Conservation (phyloP, 2,888 invertebrate genomes). For the Molanna angustata region DNA sequence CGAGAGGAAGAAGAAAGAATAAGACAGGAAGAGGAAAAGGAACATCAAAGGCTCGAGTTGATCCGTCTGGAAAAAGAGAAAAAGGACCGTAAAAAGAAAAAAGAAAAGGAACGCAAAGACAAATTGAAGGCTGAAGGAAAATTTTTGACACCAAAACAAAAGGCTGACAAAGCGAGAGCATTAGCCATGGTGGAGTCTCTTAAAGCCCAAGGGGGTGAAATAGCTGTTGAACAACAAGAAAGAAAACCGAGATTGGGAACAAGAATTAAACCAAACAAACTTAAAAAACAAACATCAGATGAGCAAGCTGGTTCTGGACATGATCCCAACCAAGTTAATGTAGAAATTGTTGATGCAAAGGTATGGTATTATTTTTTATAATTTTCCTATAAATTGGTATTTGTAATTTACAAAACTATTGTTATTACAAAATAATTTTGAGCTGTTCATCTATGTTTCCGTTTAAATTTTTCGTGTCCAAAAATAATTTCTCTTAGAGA, state of each 20-base stretch:
- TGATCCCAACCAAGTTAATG: conserved; percentile 50
- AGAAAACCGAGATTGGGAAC: conserved; percentile 65
- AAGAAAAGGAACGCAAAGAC: conserved; percentile 90
- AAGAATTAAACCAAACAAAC: conserved; percentile 67
- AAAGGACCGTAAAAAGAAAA: conserved; percentile 85
- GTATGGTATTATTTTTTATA: conserved; percentile 34
- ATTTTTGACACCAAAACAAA: conserved; percentile 89
- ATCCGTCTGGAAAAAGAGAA: conserved; percentile 79
- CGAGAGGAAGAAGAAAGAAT: conserved; percentile 80
- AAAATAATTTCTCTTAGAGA: too few relatives aligned
- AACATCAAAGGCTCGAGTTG: conserved; percentile 70
- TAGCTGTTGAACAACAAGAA: conserved; percentile 64
- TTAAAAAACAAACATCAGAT: conserved; percentile 62
- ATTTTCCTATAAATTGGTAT: not conserved
- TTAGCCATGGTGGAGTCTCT: conserved; percentile 85
- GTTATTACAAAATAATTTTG: too few relatives aligned
- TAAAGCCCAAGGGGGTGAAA: conserved; percentile 83
- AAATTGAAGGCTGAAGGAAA: conserved; percentile 96
- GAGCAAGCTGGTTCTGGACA: conserved; percentile 53
- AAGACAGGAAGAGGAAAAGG: conserved; percentile 70
- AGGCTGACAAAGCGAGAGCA: conserved; percentile 83
- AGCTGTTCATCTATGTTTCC: too few relatives aligned
- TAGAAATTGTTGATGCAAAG: conserved; percentile 55
- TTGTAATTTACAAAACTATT: not conserved
- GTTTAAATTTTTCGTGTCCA: too few relatives aligned